Conservation (phyloP, 1,140 invertebrate genomes). For the Phthorimaea operculella region DNA sequence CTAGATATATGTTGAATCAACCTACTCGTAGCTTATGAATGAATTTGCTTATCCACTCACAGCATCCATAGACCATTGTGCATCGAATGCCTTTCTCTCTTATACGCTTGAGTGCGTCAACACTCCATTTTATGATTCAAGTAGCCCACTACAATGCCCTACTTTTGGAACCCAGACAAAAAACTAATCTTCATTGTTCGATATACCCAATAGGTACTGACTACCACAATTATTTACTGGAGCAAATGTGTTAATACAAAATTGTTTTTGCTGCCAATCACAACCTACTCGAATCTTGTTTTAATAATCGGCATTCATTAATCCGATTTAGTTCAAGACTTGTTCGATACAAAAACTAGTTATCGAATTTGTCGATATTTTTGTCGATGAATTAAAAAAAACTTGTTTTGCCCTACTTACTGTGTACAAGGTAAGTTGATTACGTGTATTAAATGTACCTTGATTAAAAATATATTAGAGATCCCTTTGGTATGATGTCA, state of each 20-base stretch:
- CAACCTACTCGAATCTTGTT: not conserved
- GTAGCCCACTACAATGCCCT: not conserved
- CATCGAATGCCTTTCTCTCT: not conserved
- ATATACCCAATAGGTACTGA: not conserved
- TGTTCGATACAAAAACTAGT: no score
- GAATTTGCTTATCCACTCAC: not conserved
- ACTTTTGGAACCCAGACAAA: not conserved
- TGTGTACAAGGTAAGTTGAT: not conserved
- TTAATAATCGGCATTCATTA: not conserved
- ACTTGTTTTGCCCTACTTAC: not conserved
- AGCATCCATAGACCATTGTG: not conserved
- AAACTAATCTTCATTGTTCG: not conserved
- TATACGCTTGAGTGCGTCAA: not conserved
- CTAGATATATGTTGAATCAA: not conserved
- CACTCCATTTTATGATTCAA: not conserved
- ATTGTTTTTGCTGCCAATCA: slow-evolving; percentile 1
- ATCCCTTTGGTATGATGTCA: not conserved
- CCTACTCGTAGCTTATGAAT: not conserved
- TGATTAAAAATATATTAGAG: not conserved
- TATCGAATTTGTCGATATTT: not conserved
- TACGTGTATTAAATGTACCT: not conserved
- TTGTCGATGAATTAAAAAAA: not conserved
- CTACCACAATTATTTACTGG: not conserved
- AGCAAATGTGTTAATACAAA: not conserved
- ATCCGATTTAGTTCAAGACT: not conserved